A percentile compares a stretch with the other conserved stretches of the same genome.
Evolutionary conservation across 1,140 invertebrate species (phyloP).

Genomic region (Magallana gigas): DNA sequence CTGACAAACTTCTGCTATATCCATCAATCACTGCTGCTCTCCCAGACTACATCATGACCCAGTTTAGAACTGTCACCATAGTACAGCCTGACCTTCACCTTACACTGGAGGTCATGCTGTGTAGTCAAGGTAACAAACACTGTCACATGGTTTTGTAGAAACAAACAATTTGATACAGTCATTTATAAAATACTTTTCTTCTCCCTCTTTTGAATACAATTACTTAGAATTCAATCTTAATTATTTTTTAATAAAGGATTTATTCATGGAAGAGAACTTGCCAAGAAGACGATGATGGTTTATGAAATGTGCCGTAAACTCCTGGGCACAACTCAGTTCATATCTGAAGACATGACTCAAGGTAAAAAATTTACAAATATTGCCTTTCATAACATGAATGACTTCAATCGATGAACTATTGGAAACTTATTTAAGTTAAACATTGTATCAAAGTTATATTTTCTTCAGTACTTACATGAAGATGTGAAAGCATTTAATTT

Average conservation of each 20-base stretch:
- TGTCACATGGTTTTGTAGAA: background rate
- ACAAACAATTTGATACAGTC: background rate
- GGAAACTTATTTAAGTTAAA: too few species aligned
- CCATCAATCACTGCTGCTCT: slow-evolving; percentile 69
- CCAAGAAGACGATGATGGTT: slow-evolving; percentile 71
- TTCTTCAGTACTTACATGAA: too few species aligned
- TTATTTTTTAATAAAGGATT: slow-evolving; percentile 65
- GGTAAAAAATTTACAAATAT: slow-evolving; percentile 53
- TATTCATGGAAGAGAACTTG: slow-evolving; percentile 68
- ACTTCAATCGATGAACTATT: too few species aligned
- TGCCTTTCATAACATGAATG: too few species aligned
- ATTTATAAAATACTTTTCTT: background rate
- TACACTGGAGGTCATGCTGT: slow-evolving; percentile 73
- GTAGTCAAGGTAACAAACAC: slow-evolving; percentile 73
- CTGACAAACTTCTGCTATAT: slow-evolving; percentile 73
- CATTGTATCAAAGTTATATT: too few species aligned
- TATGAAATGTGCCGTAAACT: slow-evolving; percentile 72
- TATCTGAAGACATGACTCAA: slow-evolving; percentile 69
- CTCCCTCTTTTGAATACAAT: background rate
- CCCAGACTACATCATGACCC: slow-evolving; percentile 71
- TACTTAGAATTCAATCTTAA: background rate
- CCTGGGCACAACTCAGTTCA: slow-evolving; percentile 73
- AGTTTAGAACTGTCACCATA: slow-evolving; percentile 74
- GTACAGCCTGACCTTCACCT: slow-evolving; percentile 73
- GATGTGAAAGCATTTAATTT: too few species aligned